phyloP scores from a whole-genome alignment of 1,140 invertebrate species.

The Drosophila tsacasi region DNA sequence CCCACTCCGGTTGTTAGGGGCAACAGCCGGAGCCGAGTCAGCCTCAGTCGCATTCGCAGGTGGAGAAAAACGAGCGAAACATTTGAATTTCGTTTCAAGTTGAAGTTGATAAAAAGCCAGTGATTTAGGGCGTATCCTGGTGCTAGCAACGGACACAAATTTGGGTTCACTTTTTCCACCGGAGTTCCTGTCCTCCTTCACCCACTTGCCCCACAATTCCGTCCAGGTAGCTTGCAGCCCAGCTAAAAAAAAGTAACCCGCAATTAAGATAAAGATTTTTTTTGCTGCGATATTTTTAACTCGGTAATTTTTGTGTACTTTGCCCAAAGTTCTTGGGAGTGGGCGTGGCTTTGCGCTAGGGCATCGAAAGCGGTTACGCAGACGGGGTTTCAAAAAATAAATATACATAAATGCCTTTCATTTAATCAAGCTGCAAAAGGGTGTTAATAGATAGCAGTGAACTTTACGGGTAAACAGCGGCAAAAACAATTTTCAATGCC shows the following conservation, averaged over 20 bases:
- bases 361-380: background rate
- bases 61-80: slow-evolving; percentile 57
- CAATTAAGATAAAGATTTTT: slow-evolving; percentile 62
- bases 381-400: slow-evolving; percentile 9
- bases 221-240: slow-evolving; percentile 9
- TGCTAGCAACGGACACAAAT: slow-evolving; percentile 52
- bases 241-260: slow-evolving; percentile 42
- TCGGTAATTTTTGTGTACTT: slow-evolving; percentile 55
- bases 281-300: slow-evolving; percentile 36
- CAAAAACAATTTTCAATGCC: slow-evolving; percentile 16
- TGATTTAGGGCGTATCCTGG: slow-evolving; percentile 69
- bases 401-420: slow-evolving; percentile 12
- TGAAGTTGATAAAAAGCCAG: slow-evolving; percentile 80
- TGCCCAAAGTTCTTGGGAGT: slow-evolving; percentile 33
- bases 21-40: slow-evolving; percentile 48
- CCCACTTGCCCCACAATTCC: slow-evolving; percentile 5
- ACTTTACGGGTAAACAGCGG: background rate
- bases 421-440: slow-evolving; percentile 23
- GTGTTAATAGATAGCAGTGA: slow-evolving; percentile 13
- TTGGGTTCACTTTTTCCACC: slow-evolving; percentile 51
- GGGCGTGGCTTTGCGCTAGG: slow-evolving; percentile 9
- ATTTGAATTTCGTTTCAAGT: slow-evolving; percentile 80
- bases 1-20: slow-evolving; percentile 56
- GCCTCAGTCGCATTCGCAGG: slow-evolving; percentile 32
- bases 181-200: background rate